A percentile compares a stretch with the other conserved stretches of the same genome.
Conservation (phyloP, 1,140 invertebrate species). For the Ceratina japonica region DNA sequence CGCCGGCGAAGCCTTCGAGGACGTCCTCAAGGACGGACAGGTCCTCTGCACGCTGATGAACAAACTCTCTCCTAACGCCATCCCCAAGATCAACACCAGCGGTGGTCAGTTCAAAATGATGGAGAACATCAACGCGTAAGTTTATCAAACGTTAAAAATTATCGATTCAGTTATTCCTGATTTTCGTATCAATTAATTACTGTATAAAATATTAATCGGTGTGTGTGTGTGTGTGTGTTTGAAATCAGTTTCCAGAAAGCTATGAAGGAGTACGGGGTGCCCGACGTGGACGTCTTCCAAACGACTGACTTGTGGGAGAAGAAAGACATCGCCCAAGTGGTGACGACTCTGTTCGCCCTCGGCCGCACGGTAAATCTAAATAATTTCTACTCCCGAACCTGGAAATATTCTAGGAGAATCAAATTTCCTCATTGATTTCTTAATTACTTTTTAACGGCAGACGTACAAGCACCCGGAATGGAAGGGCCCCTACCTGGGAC, state of each 20-base stretch:
- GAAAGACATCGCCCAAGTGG: constrained; percentile 94
- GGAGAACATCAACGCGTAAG: constrained; percentile 94
- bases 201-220: no score
- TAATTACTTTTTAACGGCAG: constrained; percentile 63
- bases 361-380: constrained; percentile 91
- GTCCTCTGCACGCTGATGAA: constrained; percentile 92
- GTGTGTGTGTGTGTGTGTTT: no score
- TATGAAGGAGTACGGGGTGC: constrained; percentile 91
- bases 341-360: constrained; percentile 92
- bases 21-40: constrained; percentile 90
- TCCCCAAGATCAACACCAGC: constrained; percentile 90
- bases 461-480: constrained; percentile 93
- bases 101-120: constrained; percentile 96
- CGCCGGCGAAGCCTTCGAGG: constrained; percentile 83
- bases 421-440: no score
- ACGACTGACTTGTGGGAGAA: constrained; percentile 96
- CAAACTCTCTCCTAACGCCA: constrained; percentile 89
- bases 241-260: constrained; percentile 91
- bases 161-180: no score
- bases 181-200: no score
- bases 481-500: constrained; percentile 91
- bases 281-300: constrained; percentile 95
- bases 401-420: no score
- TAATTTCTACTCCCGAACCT: no score
- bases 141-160: constrained; percentile 43